Conservation (phyloP, 2,797 vertebrate species). For the Acrossocheilus fasciatus region DNA sequence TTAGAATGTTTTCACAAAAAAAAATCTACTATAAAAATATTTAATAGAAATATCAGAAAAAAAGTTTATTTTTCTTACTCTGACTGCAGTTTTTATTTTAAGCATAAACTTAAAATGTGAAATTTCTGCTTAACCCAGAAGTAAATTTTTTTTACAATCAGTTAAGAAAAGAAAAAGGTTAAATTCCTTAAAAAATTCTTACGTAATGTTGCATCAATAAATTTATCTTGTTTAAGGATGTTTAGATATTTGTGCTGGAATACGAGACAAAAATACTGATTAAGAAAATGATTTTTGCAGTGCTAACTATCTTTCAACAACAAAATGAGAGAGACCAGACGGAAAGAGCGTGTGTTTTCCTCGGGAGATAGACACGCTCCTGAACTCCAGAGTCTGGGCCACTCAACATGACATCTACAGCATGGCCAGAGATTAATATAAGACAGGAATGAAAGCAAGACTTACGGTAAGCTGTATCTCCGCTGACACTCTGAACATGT, state of each 20-base stretch:
- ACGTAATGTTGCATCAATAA: background rate
- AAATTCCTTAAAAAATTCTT: background rate
- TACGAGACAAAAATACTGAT: slow-evolving; percentile 14
- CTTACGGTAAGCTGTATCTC: slow-evolving; percentile 41
- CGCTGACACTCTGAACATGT: slow-evolving; percentile 45
- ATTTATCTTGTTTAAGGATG: slow-evolving; percentile 13
- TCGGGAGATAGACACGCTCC: slow-evolving; percentile 82
- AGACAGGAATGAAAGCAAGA: slow-evolving; percentile 75
- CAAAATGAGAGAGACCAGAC: slow-evolving; percentile 80
- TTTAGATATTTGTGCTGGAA: slow-evolving; percentile 25
- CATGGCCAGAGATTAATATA: slow-evolving; percentile 72
- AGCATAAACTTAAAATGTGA: background rate
- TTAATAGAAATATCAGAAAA: background rate
- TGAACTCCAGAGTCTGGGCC: slow-evolving; percentile 74
- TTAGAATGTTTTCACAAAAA: too few species aligned
- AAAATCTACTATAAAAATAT: background rate
- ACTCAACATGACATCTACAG: slow-evolving; percentile 78
- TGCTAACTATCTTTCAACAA: slow-evolving; percentile 84
- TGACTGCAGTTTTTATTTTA: background rate
- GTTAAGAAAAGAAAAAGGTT: background rate
- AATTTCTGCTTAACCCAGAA: background rate
- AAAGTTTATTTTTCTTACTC: background rate
- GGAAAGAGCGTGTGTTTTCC: slow-evolving; percentile 82
- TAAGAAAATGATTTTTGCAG: slow-evolving; percentile 63
- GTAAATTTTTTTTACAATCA: background rate